A percentile compares a stretch with the other conserved stretches of the same genome.
Conservation (phyloP, 2,888 invertebrate species). For the Volucella inanis region DNA sequence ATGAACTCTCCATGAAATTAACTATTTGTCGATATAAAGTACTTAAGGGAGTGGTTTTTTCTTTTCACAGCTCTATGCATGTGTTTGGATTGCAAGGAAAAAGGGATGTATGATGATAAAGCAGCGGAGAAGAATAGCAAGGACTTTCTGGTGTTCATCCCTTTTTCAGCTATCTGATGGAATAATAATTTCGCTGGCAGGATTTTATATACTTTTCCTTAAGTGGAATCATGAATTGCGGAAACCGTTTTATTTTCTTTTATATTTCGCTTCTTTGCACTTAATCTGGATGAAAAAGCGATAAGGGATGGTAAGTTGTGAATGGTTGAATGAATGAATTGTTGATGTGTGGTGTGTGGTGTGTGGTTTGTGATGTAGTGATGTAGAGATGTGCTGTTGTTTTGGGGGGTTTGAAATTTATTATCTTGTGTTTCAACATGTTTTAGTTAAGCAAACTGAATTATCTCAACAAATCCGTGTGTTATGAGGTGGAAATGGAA, state of each 20-base stretch:
- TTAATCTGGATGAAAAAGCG: conserved; percentile 52
- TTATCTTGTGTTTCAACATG: conserved; percentile 73
- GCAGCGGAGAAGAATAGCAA: conserved; percentile 15
- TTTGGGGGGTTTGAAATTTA: conserved; percentile 61
- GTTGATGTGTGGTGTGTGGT: too few relatives aligned
- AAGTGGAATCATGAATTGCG: conserved; percentile 75
- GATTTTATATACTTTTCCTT: conserved; percentile 72
- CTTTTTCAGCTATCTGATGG: conserved; percentile 70
- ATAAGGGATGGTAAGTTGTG: conserved; percentile 34
- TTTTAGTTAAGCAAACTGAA: conserved; percentile 74
- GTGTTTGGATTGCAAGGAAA: neutral
- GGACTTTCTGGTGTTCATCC: conserved; percentile 69
- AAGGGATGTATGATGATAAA: neutral
- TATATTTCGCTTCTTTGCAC: conserved; percentile 18
- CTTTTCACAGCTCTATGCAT: neutral
- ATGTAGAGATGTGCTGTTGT: neutral
- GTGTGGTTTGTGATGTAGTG: neutral
- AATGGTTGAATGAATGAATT: too few relatives aligned
- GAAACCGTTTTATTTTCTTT: conserved; percentile 72
- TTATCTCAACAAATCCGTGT: conserved; percentile 74
- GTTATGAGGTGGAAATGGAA: conserved; percentile 48
- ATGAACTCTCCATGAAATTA: conserved; percentile 74
- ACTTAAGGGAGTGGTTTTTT: conserved; percentile 59
- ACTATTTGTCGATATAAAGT: conserved; percentile 65
- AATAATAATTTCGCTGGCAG: conserved; percentile 68